Evolutionary conservation across 2,888 invertebrate species (phyloP).

Genomic region (Empis livida): DNA sequence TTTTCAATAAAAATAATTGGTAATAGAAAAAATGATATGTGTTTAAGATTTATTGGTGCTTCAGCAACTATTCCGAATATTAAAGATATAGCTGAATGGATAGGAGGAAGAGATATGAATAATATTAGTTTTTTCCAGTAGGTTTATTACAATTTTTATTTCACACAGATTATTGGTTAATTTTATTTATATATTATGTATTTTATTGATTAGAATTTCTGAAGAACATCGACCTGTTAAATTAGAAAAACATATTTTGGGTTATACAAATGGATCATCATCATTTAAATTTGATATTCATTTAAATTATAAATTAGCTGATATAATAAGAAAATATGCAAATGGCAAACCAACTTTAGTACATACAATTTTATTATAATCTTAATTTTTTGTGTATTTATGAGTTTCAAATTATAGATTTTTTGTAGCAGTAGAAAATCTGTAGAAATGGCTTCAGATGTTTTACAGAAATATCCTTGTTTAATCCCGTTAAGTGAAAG

Average conservation of each 20-base stretch:
- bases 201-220: constrained; percentile 38
- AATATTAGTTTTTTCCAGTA: constrained; percentile 6
- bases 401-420: constrained; percentile 36
- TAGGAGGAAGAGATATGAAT: constrained; percentile 40
- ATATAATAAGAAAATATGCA: constrained; percentile 54
- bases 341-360: constrained; percentile 61
- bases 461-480: constrained; percentile 28
- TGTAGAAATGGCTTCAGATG: constrained; percentile 52
- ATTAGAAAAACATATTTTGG: constrained; percentile 57
- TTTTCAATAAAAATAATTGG: constrained; percentile 13
- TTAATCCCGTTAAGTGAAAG: constrained; percentile 9
- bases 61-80: constrained; percentile 72
- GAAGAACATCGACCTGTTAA: constrained; percentile 62
- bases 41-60: constrained; percentile 52
- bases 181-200: background rate
- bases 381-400: background rate
- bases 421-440: constrained; percentile 70
- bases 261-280: constrained; percentile 42
- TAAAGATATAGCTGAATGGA: constrained; percentile 61
- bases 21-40: background rate
- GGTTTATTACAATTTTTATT: background rate
- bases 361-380: constrained; percentile 15
- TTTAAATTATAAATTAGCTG: constrained; percentile 60
- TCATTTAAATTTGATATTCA: constrained; percentile 65
- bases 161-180: constrained; percentile 1